These are phyloP conservation scores for Ectropis grisescens DNA, from an alignment of 1,140 invertebrate species.

Conservation along the genomic window DNA sequence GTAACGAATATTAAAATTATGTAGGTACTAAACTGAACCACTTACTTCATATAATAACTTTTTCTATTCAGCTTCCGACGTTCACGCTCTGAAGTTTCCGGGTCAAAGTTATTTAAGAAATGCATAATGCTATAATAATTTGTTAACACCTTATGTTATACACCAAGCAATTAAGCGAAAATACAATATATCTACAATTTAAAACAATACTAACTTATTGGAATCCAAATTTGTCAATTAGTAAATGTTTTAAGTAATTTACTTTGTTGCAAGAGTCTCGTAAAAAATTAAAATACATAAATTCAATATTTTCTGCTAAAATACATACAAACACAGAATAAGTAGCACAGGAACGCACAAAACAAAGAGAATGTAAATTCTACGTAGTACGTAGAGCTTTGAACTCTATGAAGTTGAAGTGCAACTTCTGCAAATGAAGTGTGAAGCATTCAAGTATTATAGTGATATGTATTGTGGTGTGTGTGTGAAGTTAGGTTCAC, in stretches of 20 bases:
- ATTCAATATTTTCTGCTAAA: not conserved
- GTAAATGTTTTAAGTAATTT: not conserved
- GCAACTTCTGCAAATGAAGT: no score
- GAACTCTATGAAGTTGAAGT: no score
- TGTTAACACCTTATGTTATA: no score
- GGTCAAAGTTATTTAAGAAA: slow-evolving; percentile 53
- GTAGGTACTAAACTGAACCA: slow-evolving; percentile 1
- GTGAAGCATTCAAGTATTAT: no score
- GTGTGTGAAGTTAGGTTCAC: no score
- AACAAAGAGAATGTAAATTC: no score
- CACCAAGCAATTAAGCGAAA: no score
- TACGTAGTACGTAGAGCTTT: no score
- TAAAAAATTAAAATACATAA: not conserved
- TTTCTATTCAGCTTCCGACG: slow-evolving; percentile 49
- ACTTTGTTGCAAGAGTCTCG: not conserved
- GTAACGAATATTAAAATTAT: not conserved
- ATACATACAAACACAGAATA: no score
- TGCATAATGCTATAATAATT: no score
- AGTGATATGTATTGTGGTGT: no score
- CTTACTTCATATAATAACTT: slow-evolving; percentile 52
- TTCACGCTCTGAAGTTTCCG: slow-evolving; percentile 50
- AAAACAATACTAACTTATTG: not conserved
- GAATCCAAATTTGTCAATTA: not conserved
- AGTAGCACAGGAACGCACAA: no score
- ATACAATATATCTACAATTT: not conserved